These are phyloP conservation scores for Cheilosia vernalis DNA, from an alignment of 2,888 invertebrate species.

Conservation along the genomic window DNA sequence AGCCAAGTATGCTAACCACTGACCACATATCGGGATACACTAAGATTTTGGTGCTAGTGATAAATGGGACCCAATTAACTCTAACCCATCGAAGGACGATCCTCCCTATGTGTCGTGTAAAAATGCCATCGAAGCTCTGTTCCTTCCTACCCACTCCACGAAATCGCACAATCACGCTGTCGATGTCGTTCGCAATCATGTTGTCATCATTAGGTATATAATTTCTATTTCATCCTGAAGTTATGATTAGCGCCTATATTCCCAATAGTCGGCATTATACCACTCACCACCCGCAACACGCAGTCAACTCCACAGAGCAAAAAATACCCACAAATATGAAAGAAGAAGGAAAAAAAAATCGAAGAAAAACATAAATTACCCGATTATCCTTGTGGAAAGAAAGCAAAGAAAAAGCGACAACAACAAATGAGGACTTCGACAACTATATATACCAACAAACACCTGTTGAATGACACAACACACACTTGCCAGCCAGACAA, in stretches of 20 bases:
- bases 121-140: too few species aligned
- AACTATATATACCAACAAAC: constrained; percentile 49
- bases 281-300: constrained; percentile 25
- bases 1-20: too few species aligned
- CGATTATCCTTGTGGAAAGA: constrained; percentile 70
- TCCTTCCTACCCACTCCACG: background rate
- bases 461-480: constrained; percentile 68
- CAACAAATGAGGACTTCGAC: constrained; percentile 62
- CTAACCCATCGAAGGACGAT: too few species aligned
- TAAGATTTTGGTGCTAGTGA: too few species aligned
- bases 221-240: constrained; percentile 47
- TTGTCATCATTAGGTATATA: constrained; percentile 42
- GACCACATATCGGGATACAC: too few species aligned
- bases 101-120: too few species aligned
- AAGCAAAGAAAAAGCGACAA: constrained; percentile 37
- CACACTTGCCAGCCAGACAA: constrained; percentile 61
- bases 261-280: background rate
- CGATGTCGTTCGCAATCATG: constrained; percentile 38
- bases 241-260: constrained; percentile 55
- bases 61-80: too few species aligned
- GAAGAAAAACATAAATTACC: constrained; percentile 72
- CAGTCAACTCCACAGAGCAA: constrained; percentile 19
- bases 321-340: constrained; percentile 15
- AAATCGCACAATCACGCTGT: background rate
- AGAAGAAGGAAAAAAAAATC: constrained; percentile 21